phyloP scores from a whole-genome alignment of 2,797 vertebrate species.

The Sphenodon punctatus region DNA sequence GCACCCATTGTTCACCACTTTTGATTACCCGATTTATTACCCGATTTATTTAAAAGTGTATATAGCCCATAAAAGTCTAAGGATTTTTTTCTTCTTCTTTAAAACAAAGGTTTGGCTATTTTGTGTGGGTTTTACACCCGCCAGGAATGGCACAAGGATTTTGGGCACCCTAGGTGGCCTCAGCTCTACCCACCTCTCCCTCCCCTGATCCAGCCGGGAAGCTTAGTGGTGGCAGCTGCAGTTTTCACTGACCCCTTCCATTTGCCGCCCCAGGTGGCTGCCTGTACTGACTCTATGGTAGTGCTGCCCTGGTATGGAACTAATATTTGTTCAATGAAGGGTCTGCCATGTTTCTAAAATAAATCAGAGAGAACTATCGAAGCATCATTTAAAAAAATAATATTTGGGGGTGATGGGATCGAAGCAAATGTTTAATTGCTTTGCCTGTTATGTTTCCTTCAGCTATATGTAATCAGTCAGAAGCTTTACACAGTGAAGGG shows the following conservation, averaged over 20 bases:
- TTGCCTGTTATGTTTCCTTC: accelerated
- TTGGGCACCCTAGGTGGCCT: too few relatives aligned
- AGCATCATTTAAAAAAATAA: too few relatives aligned
- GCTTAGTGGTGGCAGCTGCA: too few relatives aligned
- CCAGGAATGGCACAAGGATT: too few relatives aligned
- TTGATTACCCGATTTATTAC: not conserved
- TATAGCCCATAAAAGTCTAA: not conserved
- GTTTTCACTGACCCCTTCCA: too few relatives aligned
- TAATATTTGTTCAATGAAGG: not conserved
- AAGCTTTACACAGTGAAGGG: not conserved
- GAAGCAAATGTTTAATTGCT: not conserved
- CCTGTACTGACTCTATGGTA: too few relatives aligned
- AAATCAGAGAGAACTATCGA: not conserved
- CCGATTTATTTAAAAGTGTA: not conserved
- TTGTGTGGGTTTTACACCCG: not conserved
- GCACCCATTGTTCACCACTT: not conserved
- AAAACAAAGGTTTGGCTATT: not conserved
- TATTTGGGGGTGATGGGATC: accelerated
- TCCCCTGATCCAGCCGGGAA: too few relatives aligned
- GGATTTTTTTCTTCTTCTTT: not conserved
- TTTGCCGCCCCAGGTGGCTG: too few relatives aligned
- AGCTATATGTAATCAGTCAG: not conserved
- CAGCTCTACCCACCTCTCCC: too few relatives aligned
- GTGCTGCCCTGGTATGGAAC: too few relatives aligned
- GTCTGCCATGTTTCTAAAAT: not conserved